phyloP scores from a whole-genome alignment of 2,888 invertebrate genomes.

The Tachina fera region DNA sequence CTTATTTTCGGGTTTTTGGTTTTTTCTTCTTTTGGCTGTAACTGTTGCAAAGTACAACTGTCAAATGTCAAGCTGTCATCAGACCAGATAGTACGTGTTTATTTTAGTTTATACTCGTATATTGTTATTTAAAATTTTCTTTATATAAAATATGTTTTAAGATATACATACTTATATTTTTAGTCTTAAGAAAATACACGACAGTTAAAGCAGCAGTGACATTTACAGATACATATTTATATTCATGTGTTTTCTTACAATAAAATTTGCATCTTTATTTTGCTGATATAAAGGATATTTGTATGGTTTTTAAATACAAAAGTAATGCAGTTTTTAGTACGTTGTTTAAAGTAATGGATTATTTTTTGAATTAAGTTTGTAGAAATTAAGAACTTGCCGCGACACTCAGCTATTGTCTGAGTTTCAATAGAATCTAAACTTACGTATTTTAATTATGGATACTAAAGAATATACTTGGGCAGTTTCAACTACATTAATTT shows the following conservation, averaged over 20 bases:
- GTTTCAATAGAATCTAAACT: no score
- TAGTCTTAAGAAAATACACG: conserved; percentile 13
- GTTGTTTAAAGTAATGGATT: no score
- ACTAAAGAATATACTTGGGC: no score
- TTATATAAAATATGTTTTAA: conserved; percentile 9
- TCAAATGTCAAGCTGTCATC: conserved; percentile 70
- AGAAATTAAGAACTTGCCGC: no score
- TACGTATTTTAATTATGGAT: no score
- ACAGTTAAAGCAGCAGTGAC: conserved; percentile 2
- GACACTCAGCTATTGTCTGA: no score
- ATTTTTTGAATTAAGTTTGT: no score
- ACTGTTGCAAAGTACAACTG: conserved; percentile 68
- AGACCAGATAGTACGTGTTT: conserved; percentile 70
- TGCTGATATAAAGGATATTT: no score
- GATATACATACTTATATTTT: neutral
- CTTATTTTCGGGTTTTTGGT: conserved; percentile 15
- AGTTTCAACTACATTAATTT: no score
- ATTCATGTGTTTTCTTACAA: neutral
- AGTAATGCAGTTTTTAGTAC: no score
- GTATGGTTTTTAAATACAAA: no score
- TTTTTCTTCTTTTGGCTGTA: conserved; percentile 39
- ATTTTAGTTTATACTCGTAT: conserved; percentile 60
- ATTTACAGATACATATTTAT: neutral
- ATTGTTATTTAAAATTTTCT: conserved; percentile 18
- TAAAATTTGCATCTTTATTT: conserved; percentile 22